Evolutionary conservation across 2,888 invertebrate species (phyloP), one percentile per base, ranked within the genome.

Genomic region (Drosophila pseudotalamancana): DNA sequence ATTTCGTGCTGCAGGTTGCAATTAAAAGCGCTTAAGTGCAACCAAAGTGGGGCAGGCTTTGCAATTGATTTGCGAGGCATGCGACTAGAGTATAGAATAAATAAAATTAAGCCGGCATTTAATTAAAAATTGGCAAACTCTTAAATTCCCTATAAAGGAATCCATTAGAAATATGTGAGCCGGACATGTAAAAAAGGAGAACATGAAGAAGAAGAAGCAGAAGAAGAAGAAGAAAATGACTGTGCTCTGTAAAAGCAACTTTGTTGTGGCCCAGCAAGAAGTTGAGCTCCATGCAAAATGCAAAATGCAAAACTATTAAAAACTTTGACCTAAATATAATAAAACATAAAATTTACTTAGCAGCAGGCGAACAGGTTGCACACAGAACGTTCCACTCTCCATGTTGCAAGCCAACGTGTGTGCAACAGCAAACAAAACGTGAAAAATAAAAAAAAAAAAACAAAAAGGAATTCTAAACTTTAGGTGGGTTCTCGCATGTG

Each of bases 301-400:
- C n/a, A n/a, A n/a, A 29, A 29, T 72, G 72, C 60, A 67, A 62
- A 78, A 72, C 88, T 83, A 83, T 85, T 85, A 78, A 70, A 81
- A 87, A 87, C 83, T 87, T 82, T 83, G 86, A 85, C 83, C 88
- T 34, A 87, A 85, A 83, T 85, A 76, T 73, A 85, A 87, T 74
- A 82, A 82, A 82, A 75, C 73, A 87, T 67, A 66, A 87, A 78
- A 83, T 72, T 85, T 78, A 70, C 86, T 72, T 72, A 67, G 25
- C 55, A 67, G 43, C 63, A 42, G 42, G 27, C 11, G 21, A 25
- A 43, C 39, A 46, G 40, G 27, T 45, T 25, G 27, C 16, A 31
- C 29, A 29, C 23, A 27, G 65, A 37, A 49, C 32, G 40, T 14
- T 14, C 5, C 14, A 43, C n/a, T n/a, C 12, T 43, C 31, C 53